Base-by-base conservation (phyloP, 1,140 invertebrate species). In the Rhagoletis zephyria region DNA sequence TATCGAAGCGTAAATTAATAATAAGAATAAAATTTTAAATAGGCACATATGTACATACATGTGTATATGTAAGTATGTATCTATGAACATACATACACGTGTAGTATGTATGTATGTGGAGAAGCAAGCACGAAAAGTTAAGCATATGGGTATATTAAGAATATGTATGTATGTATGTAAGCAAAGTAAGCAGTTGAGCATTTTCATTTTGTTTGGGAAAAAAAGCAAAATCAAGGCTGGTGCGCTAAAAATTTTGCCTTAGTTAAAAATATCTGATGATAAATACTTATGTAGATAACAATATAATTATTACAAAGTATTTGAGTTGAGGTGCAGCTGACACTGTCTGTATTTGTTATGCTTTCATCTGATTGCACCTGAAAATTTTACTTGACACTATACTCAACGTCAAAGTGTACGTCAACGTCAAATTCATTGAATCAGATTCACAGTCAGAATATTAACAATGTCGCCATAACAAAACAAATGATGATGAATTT, bases 1-100 rank as follows among this genome's bases (percentile, higher is more conserved):
- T 81, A 81, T 81, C 48, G 74, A 81, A 56, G 48, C 48, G 10
- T n/a, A 81, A 81, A 81, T 81, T 81, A 81, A 81, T 30, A 30
- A 30, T 56, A 19, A 19, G 48, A 30, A 56, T 30, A 81, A 59
- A 30, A 56, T 59, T 59, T 85, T 45, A 63, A 63, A 61, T 85
- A 61, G 61, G 16, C 40, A 85, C 61, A 85, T 85, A 63, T 3
- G 51, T 56, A 56, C 10, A 10, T 56, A 10, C 10, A 56, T 56
- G 10, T 30, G 30, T 30, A 30, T 30, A 30, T 30, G 30, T 30
- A 30, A 30, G 30, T 30, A 30, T 30, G 30, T 30, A 30, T 30
- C 30, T 30, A 30, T 30, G 30, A 30, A 30, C 1, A 30, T 30
- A n/a, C n/a, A n/a, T n/a, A 30, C 30, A 30, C 30, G 30, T 0